phyloP scores from a whole-genome alignment of 2,113 vertebrate genomes.

The Entelurus aequoreus region DNA sequence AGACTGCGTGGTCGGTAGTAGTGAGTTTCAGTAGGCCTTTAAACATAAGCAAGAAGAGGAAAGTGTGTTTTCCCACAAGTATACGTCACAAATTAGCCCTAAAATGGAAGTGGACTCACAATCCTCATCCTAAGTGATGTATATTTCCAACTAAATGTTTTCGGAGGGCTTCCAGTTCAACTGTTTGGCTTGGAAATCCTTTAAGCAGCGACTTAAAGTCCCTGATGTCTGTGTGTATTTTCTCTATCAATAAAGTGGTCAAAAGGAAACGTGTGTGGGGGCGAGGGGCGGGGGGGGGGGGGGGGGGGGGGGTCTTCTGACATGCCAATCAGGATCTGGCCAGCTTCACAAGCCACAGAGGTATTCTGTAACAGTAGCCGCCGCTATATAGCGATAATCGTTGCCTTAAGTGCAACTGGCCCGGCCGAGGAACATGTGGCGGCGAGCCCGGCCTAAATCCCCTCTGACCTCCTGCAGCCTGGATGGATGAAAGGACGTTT shows the following conservation, averaged over 20 bases:
- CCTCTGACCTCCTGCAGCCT: constrained; percentile 61
- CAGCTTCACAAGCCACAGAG: constrained; percentile 38
- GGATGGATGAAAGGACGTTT: constrained; percentile 48
- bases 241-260: constrained; percentile 26
- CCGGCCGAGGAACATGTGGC: constrained; percentile 58
- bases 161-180: constrained; percentile 16
- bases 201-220: constrained; percentile 31
- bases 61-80: neutral
- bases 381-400: constrained; percentile 57
- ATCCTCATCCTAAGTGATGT: constrained; percentile 14
- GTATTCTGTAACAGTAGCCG: constrained; percentile 56
- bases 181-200: constrained; percentile 35
- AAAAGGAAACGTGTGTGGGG: constrained; percentile 19
- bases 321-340: constrained; percentile 38
- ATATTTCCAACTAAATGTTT: constrained; percentile 26
- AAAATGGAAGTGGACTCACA: neutral
- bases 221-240: constrained; percentile 30
- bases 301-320: constrained; percentile 24
- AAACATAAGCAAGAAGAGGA: neutral
- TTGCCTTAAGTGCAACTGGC: constrained; percentile 59
- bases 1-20: too few species aligned
- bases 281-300: neutral
- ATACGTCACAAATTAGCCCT: neutral
- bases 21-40: too few species aligned
- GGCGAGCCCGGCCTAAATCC: constrained; percentile 64